A percentile compares a stretch with the other conserved stretches of the same genome.
These are phyloP conservation scores for Halichoerus grypus DNA, from an alignment of 2,113 vertebrate genomes.

Conservation along the genomic window DNA sequence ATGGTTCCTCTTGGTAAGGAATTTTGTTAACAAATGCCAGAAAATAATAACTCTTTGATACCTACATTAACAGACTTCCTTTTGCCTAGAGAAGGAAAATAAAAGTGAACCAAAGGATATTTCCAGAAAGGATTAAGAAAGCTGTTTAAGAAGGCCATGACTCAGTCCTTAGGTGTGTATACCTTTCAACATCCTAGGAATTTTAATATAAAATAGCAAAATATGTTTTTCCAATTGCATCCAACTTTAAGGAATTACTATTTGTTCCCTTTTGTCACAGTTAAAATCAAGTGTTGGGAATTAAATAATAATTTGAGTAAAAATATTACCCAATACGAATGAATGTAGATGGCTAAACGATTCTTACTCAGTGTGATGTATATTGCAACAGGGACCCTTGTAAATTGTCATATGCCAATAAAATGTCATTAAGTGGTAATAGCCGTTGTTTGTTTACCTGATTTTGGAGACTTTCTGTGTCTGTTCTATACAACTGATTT, in stretches of 20 bases:
- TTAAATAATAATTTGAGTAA: constrained; percentile 74
- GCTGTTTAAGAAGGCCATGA: constrained; percentile 75
- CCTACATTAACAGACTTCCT: constrained; percentile 56
- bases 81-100: constrained; percentile 67
- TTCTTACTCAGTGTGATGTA: constrained; percentile 82
- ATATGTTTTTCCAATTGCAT: constrained; percentile 52
- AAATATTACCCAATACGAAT: constrained; percentile 67
- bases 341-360: constrained; percentile 76
- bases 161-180: constrained; percentile 74
- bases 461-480: constrained; percentile 58
- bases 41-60: constrained; percentile 62
- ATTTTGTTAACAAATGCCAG: constrained; percentile 67
- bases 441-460: constrained; percentile 74
- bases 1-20: constrained; percentile 48
- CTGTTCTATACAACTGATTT: background rate
- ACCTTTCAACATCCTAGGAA: constrained; percentile 60
- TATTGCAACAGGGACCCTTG: constrained; percentile 82
- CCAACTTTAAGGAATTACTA: constrained; percentile 63
- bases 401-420: constrained; percentile 85
- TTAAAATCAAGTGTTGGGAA: constrained; percentile 78
- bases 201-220: constrained; percentile 69
- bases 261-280: constrained; percentile 70
- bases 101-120: constrained; percentile 75
- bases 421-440: constrained; percentile 81
- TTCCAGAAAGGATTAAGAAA: constrained; percentile 60